Evolutionary conservation across 92 coral and sea anemone species (phyloP).

Genomic region (Palythoa heliodiscus): DNA sequence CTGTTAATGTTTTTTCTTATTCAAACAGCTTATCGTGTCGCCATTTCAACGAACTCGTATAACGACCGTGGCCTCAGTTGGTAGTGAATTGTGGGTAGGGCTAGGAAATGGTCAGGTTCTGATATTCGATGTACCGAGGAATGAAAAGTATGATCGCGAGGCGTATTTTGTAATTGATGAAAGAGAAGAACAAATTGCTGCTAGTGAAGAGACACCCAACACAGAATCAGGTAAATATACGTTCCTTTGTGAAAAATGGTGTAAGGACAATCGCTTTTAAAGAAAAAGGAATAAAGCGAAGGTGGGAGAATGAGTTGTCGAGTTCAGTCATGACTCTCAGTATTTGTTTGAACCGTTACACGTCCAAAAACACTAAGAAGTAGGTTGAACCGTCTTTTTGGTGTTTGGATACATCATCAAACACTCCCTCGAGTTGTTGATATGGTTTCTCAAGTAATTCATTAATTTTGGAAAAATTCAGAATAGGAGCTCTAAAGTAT

Average conservation of each 20-base stretch:
- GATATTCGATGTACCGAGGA: constrained; percentile 72
- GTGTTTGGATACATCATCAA: too few relatives aligned
- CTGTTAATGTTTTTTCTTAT: not conserved
- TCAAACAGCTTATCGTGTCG: constrained; percentile 73
- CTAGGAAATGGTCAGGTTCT: constrained; percentile 92
- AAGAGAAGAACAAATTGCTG: not conserved
- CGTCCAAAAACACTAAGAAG: too few relatives aligned
- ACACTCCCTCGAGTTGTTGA: too few relatives aligned
- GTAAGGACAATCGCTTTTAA: not conserved
- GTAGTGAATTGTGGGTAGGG: constrained; percentile 90
- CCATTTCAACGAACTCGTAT: constrained; percentile 82
- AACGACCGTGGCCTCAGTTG: constrained; percentile 73
- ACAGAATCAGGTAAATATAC: constrained; percentile 10
- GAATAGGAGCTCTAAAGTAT: too few relatives aligned
- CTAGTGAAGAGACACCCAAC: not conserved
- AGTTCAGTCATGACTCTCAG: too few relatives aligned
- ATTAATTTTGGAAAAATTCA: too few relatives aligned
- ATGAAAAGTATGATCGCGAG: constrained; percentile 44
- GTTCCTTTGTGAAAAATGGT: not conserved
- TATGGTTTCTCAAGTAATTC: too few relatives aligned
- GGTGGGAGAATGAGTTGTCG: too few relatives aligned
- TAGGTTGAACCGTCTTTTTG: too few relatives aligned
- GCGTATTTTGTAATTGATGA: constrained; percentile 1
- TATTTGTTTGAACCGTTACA: too few relatives aligned
- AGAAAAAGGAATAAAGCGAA: not conserved